Conservation (phyloP, 2,797 vertebrate genomes). For the Halcyon smyrnensis region DNA sequence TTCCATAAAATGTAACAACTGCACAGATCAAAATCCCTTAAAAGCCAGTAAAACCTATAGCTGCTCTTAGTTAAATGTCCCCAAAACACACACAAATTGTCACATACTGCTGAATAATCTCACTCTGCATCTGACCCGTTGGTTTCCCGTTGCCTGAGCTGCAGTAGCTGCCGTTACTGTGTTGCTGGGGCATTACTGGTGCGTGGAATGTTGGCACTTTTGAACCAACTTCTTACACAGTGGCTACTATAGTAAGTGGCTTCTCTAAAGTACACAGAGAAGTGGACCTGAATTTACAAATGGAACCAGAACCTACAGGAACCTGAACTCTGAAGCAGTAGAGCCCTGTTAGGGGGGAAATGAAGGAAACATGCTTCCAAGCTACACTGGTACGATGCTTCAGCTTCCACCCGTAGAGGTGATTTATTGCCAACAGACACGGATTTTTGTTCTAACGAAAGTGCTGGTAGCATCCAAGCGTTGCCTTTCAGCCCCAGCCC, state of each 20-base stretch:
- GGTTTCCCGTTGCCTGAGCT: background rate
- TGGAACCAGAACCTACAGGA: background rate
- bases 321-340: background rate
- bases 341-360: too few species aligned
- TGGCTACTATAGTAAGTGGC: too few species aligned
- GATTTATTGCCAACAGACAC: background rate
- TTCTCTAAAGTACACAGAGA: background rate
- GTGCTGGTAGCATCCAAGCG: rapidly evolving
- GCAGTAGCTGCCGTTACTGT: background rate
- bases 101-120: background rate
- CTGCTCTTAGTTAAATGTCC: background rate
- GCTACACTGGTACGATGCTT: background rate
- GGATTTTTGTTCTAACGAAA: background rate
- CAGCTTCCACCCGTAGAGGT: rapidly evolving
- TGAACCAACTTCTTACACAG: background rate
- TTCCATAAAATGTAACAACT: background rate
- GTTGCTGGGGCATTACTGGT: background rate
- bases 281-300: rapidly evolving
- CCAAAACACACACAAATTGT: background rate
- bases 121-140: background rate
- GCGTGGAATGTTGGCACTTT: background rate
- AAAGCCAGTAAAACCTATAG: background rate
- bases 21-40: background rate
- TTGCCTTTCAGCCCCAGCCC: background rate
- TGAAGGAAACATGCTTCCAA: background rate